Conservation (phyloP, 1,140 invertebrate genomes). For the Halotydeus destructor region DNA sequence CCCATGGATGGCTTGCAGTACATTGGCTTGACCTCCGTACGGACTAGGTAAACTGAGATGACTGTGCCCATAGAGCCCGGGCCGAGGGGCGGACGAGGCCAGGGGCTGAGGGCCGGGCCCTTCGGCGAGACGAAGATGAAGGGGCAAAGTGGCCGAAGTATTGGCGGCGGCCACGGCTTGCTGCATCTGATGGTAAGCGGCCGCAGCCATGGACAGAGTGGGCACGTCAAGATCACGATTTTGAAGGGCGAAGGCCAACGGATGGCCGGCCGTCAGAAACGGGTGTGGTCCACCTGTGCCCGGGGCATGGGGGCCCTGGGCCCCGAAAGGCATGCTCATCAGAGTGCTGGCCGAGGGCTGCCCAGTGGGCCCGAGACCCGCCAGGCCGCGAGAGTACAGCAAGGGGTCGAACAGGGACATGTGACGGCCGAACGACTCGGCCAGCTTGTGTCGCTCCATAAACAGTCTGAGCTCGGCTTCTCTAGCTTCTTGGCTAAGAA, state of each 20-base stretch:
- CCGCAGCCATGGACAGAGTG: background rate
- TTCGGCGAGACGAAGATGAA: conserved; percentile 10
- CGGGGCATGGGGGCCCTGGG: background rate
- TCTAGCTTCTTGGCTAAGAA: background rate
- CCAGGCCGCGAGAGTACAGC: background rate
- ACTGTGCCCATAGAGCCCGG: conserved; percentile 6
- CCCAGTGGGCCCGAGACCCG: background rate
- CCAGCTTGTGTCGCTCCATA: conserved; percentile 4
- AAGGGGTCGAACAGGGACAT: conserved; percentile 3
- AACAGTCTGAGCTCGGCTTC: background rate
- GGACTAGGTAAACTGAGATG: background rate
- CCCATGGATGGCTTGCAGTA: background rate
- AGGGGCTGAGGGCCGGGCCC: conserved; percentile 11
- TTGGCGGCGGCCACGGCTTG: no score
- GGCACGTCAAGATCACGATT: background rate
- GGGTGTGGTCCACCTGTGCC: background rate
- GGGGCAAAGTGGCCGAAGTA: conserved; percentile 9
- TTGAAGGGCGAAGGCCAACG: background rate
- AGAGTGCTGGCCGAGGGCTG: background rate
- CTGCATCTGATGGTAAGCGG: no score
- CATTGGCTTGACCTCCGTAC: background rate
- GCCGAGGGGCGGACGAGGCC: background rate
- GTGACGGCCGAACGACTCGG: background rate
- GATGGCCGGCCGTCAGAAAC: background rate
- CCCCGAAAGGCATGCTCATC: background rate